phyloP scores from a whole-genome alignment of 1,140 invertebrate genomes.

The Acyrthosiphon pisum region DNA sequence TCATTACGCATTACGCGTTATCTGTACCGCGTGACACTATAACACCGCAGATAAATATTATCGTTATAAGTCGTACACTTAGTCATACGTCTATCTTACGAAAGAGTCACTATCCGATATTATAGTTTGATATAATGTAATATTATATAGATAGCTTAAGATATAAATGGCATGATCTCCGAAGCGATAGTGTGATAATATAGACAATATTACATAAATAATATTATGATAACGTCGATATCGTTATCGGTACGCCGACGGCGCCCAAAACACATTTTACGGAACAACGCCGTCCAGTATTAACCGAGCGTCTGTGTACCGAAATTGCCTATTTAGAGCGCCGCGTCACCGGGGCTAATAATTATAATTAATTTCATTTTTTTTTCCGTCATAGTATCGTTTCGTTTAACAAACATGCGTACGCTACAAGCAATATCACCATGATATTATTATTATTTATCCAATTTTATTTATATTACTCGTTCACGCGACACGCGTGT shows the following conservation, averaged over 20 bases:
- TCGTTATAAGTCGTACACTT: too few species aligned
- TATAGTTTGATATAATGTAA: not conserved
- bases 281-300: too few species aligned
- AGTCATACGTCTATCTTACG: too few species aligned
- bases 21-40: too few species aligned
- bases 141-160: too few species aligned
- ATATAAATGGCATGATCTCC: not conserved
- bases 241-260: not conserved
- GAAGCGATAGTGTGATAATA: not conserved
- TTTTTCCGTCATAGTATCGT: not conserved
- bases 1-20: too few species aligned
- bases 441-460: not conserved
- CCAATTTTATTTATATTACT: not conserved
- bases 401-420: not conserved
- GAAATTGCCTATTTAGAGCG: conserved; percentile 21
- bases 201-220: too few species aligned
- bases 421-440: not conserved
- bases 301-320: not conserved
- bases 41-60: too few species aligned
- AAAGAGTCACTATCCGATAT: not conserved
- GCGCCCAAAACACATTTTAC: not conserved
- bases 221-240: not conserved
- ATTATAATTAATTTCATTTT: too few species aligned
- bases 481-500: not conserved
- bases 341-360: not conserved